These are phyloP conservation scores for Cyanistes caeruleus DNA, from an alignment of 2,113 vertebrate genomes.

Conservation along the genomic window DNA sequence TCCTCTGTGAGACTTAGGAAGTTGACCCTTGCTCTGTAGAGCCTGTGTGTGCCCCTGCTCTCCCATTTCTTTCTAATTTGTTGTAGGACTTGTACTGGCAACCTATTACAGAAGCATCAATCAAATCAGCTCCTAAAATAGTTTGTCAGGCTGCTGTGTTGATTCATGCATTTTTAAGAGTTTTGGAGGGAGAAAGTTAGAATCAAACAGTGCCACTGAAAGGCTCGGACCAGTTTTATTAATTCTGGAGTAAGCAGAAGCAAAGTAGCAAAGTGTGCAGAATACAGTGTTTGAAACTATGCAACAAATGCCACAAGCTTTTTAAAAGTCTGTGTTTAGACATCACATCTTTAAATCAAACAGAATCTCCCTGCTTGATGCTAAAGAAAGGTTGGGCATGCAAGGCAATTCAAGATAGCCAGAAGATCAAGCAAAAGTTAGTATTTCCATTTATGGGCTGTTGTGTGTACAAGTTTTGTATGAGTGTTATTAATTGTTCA, in stretches of 20 bases:
- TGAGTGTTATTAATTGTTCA: background rate
- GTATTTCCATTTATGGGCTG: background rate
- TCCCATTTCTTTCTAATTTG: conserved; percentile 58
- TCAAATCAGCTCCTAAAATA: conserved; percentile 47
- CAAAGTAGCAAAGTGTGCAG: background rate
- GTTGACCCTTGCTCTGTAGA: conserved; percentile 43
- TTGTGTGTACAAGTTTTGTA: background rate
- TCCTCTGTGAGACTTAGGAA: conserved; percentile 23
- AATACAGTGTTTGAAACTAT: background rate
- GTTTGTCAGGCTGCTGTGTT: background rate
- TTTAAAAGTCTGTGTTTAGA: background rate
- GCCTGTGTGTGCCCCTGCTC: background rate
- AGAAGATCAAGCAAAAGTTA: background rate
- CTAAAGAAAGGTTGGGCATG: background rate
- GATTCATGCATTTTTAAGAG: conserved; percentile 29
- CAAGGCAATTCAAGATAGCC: background rate
- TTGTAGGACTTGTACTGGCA: conserved; percentile 46
- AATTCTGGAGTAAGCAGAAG: background rate
- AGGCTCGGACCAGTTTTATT: background rate
- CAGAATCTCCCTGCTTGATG: background rate
- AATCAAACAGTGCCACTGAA: background rate
- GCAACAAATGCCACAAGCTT: background rate
- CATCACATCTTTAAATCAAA: background rate
- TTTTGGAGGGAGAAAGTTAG: background rate
- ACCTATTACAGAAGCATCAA: conserved; percentile 59